Percentiles rank a stretch among this genome's conserved stretches.
These are phyloP conservation scores for Pygocentrus nattereri DNA, from an alignment of 2,797 vertebrate species.

Conservation along the genomic window DNA sequence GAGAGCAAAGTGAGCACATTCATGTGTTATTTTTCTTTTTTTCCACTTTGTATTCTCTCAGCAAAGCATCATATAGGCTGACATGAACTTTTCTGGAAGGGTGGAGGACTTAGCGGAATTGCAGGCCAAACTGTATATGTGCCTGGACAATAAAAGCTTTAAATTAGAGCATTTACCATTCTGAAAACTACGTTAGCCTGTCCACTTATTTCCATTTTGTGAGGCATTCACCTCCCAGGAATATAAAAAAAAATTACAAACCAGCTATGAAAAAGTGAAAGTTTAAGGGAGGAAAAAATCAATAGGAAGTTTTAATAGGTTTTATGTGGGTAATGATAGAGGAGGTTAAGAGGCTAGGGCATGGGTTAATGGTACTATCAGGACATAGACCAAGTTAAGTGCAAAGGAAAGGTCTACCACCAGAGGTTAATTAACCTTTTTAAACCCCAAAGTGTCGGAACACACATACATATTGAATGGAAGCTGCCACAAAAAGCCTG, in stretches of 20 bases:
- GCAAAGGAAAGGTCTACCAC: constrained; percentile 90
- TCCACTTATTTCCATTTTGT: constrained; percentile 35
- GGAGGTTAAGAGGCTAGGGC: constrained; percentile 89
- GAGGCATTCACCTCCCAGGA: constrained; percentile 37
- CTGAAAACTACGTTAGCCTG: constrained; percentile 42
- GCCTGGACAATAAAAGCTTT: constrained; percentile 31
- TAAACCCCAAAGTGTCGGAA: constrained; percentile 82
- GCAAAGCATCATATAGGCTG: constrained; percentile 16
- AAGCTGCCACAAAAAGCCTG: constrained; percentile 78
- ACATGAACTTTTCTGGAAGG: constrained; percentile 12
- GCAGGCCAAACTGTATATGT: constrained; percentile 5
- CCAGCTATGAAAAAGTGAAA: constrained; percentile 58
- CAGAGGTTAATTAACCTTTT: constrained; percentile 97
- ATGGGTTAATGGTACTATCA: constrained; percentile 94
- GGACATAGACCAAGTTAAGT: constrained; percentile 90
- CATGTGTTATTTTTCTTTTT: neutral
- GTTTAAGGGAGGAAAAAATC: constrained; percentile 74
- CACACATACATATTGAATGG: constrained; percentile 80
- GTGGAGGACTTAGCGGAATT: neutral
- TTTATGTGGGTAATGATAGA: constrained; percentile 89
- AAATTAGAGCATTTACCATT: constrained; percentile 38
- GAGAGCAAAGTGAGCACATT: constrained; percentile 30
- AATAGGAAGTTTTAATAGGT: constrained; percentile 90
- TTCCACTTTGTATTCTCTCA: neutral
- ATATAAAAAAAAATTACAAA: constrained; percentile 53